These are phyloP conservation scores for Caerostris extrusa DNA, from an alignment of 1,140 invertebrate genomes.

Conservation along the genomic window DNA sequence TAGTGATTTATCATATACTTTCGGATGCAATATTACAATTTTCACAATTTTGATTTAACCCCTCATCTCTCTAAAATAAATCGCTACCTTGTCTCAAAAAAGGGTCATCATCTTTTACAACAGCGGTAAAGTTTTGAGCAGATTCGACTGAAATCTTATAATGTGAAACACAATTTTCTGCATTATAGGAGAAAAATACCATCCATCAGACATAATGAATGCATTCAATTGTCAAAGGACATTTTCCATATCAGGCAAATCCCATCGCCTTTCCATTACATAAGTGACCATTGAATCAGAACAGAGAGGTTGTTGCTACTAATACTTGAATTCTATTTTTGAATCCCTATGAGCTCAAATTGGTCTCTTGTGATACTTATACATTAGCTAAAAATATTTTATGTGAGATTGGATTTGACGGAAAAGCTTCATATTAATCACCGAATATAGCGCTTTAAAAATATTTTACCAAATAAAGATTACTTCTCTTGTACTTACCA, in stretches of 20 bases:
- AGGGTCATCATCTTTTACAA: neutral
- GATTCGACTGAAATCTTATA: neutral
- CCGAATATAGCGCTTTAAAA: too few species aligned
- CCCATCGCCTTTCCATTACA: conserved; percentile 38
- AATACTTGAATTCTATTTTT: conserved; percentile 40
- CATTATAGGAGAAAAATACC: conserved; percentile 20
- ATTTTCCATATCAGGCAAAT: conserved; percentile 5
- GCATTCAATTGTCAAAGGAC: conserved; percentile 37
- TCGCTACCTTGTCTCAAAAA: neutral
- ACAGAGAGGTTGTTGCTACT: conserved; percentile 1
- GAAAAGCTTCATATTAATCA: neutral
- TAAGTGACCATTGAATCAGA: conserved; percentile 46
- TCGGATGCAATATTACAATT: neutral
- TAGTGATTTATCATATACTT: neutral
- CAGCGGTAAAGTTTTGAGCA: neutral
- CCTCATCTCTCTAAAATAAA: neutral
- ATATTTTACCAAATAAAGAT: too few species aligned
- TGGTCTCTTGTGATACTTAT: conserved; percentile 11
- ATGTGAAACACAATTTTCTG: neutral
- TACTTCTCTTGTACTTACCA: neutral
- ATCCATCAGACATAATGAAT: conserved; percentile 32
- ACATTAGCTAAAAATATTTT: conserved; percentile 12
- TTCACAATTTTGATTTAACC: neutral
- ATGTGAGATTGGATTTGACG: neutral
- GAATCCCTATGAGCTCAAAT: neutral